These are phyloP conservation scores for Heteromurus nitidus DNA, from an alignment of 2,888 invertebrate species.

Conservation along the genomic window DNA sequence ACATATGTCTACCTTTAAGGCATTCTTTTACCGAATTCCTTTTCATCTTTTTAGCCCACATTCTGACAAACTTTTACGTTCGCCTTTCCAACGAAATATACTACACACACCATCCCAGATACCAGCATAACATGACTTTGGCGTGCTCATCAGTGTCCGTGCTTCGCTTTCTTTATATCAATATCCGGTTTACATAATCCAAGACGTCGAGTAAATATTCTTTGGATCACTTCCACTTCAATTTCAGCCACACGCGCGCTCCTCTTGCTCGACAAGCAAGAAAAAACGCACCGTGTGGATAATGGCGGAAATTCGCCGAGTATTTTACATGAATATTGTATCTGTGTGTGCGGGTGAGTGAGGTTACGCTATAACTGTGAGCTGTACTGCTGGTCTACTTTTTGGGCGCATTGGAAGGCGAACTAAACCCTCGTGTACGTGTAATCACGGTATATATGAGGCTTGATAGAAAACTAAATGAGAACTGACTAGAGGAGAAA, in stretches of 20 bases:
- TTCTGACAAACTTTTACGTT: no score
- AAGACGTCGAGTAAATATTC: slow-evolving; percentile 6
- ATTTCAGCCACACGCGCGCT: background rate
- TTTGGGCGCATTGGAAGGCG: no score
- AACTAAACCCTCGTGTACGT: background rate
- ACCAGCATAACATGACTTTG: background rate
- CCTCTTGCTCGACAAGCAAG: no score
- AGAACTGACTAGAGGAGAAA: no score
- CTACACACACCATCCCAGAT: background rate
- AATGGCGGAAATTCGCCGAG: background rate
- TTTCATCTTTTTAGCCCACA: no score
- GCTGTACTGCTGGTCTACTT: no score
- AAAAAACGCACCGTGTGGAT: no score
- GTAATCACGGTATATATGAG: background rate
- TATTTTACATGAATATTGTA: slow-evolving; percentile 9
- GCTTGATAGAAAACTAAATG: no score
- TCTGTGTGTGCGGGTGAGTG: background rate
- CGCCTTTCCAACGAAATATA: background rate
- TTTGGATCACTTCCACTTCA: background rate
- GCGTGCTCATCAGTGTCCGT: background rate
- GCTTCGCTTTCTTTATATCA: background rate
- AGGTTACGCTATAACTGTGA: no score
- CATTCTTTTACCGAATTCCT: background rate
- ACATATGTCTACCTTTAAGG: background rate
- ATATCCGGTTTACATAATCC: background rate